Conservation (phyloP, 2,797 vertebrate genomes). For the Dryobates pubescens region DNA sequence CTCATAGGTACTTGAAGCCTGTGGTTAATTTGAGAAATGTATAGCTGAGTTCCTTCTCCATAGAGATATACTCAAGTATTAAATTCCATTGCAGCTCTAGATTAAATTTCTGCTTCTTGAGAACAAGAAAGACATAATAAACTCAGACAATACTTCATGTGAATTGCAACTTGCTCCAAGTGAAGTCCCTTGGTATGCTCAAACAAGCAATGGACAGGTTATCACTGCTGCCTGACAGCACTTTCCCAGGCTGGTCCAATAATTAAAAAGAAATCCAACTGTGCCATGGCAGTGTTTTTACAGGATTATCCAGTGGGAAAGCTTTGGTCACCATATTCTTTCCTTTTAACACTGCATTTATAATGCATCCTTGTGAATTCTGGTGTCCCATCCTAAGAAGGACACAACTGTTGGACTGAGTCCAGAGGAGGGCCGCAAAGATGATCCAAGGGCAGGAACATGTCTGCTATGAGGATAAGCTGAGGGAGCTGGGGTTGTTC, state of each 20-base stretch:
- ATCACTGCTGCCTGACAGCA: slow-evolving; percentile 50
- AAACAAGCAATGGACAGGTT: slow-evolving; percentile 55
- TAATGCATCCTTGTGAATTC: neutral
- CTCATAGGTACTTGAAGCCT: neutral
- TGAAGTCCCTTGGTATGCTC: slow-evolving; percentile 55
- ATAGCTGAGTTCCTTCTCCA: neutral
- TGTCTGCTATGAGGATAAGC: too few relatives aligned
- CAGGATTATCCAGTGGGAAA: slow-evolving; percentile 26
- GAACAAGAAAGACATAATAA: slow-evolving; percentile 23
- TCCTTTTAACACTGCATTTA: neutral
- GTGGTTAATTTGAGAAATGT: neutral
- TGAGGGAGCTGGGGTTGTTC: too few relatives aligned
- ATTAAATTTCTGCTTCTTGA: slow-evolving; percentile 26
- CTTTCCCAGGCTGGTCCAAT: slow-evolving; percentile 40
- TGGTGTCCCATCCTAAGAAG: neutral
- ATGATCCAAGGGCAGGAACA: too few relatives aligned
- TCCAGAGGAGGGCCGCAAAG: too few relatives aligned
- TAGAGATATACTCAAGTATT: neutral
- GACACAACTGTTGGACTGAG: too few relatives aligned
- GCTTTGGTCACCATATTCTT: neutral
- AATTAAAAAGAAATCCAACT: slow-evolving; percentile 67
- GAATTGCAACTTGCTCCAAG: slow-evolving; percentile 37
- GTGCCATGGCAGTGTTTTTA: slow-evolving; percentile 40
- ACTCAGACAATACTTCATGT: slow-evolving; percentile 4
- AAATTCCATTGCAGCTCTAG: neutral